These are phyloP conservation scores for Stichopus horrens DNA, from an alignment of 53 echinoderm and acorn worm genomes.

Conservation along the genomic window DNA sequence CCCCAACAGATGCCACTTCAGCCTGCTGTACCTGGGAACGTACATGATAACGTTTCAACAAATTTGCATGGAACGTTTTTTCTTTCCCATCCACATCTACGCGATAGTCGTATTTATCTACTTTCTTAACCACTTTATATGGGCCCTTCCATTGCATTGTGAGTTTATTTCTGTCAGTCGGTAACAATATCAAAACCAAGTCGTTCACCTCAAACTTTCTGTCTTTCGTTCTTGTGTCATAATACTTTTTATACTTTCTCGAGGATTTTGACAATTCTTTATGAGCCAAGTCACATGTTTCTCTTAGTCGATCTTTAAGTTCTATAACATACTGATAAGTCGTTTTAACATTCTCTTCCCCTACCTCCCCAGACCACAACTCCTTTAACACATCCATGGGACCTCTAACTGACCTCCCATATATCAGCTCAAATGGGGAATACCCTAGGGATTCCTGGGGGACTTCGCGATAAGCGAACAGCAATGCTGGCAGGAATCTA, in stretches of 20 bases:
- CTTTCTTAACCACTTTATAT: slow-evolving; percentile 27
- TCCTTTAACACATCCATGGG: not conserved
- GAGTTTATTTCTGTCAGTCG: slow-evolving; percentile 49
- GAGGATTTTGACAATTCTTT: slow-evolving; percentile 44
- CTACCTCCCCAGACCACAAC: not conserved
- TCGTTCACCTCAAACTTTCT: slow-evolving; percentile 42
- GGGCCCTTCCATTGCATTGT: slow-evolving; percentile 61
- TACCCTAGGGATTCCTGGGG: not conserved
- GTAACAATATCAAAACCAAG: slow-evolving; percentile 33
- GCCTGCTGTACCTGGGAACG: not conserved
- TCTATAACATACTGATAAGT: slow-evolving; percentile 29
- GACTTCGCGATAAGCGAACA: not conserved
- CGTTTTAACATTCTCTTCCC: not conserved
- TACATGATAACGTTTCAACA: slow-evolving; percentile 18
- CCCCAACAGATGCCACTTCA: not conserved
- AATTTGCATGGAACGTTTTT: slow-evolving; percentile 52
- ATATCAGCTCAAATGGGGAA: not conserved
- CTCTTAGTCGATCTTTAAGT: slow-evolving; percentile 24
- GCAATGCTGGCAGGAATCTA: not conserved
- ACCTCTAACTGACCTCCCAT: not conserved
- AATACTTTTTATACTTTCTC: slow-evolving; percentile 31
- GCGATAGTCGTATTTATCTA: slow-evolving; percentile 31
- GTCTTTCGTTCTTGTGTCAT: slow-evolving; percentile 22
- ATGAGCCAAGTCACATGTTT: slow-evolving; percentile 45
- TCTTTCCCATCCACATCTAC: slow-evolving; percentile 27